A percentile compares a stretch with the other conserved stretches of the same genome.
Conservation (phyloP, 2,888 invertebrate genomes). For the Uropetala carovei region DNA sequence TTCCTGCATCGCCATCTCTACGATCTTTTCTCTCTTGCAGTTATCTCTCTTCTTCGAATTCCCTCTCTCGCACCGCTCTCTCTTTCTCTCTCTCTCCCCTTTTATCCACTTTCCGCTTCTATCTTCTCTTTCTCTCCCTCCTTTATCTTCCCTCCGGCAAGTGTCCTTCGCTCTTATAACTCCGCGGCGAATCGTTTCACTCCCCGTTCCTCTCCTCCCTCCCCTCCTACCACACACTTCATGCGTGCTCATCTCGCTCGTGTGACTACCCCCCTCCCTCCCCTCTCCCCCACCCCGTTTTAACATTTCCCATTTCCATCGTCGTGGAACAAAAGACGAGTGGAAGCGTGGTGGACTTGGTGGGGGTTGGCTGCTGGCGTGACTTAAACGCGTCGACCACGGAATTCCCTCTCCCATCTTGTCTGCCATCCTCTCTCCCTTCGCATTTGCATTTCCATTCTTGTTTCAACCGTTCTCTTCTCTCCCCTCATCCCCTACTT, state of each 20-base stretch:
- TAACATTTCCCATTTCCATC: neutral
- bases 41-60: too few species aligned
- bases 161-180: neutral
- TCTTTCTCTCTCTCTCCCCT: neutral
- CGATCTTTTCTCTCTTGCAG: neutral
- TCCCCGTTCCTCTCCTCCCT: neutral
- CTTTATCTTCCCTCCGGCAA: neutral
- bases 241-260: neutral
- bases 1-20: neutral
- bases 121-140: neutral
- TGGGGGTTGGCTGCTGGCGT: neutral
- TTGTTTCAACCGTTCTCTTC: neutral
- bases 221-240: neutral
- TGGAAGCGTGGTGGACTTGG: too few species aligned
- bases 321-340: neutral
- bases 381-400: constrained; percentile 10
- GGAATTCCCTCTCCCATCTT: neutral
- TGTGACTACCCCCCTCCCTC: neutral
- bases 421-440: neutral
- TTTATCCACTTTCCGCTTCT: constrained; percentile 1
- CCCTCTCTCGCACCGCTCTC: too few species aligned
- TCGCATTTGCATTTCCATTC: constrained; percentile 10
- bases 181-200: neutral
- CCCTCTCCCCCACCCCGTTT: neutral
- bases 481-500: neutral